phyloP scores from a whole-genome alignment of 2,888 invertebrate genomes.

The Nephrotoma flavescens region DNA sequence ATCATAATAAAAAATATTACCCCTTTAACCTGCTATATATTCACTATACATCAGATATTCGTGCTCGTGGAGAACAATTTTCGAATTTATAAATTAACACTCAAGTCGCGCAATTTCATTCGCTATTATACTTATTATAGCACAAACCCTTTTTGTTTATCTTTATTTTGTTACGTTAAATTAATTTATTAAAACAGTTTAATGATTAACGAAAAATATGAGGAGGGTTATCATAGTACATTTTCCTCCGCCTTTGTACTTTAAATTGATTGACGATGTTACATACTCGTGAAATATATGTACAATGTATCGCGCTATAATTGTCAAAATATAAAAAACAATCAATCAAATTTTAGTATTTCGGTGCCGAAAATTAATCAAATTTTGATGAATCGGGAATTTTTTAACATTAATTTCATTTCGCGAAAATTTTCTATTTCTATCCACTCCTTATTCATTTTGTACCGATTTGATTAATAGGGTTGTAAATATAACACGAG shows the following conservation, averaged over 20 bases:
- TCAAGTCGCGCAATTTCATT: neutral
- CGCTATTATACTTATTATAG: neutral
- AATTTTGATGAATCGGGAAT: neutral
- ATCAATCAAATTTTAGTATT: neutral
- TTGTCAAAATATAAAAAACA: neutral
- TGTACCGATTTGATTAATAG: neutral
- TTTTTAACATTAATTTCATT: neutral
- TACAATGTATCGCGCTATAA: neutral
- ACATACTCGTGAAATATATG: neutral
- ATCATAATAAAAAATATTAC: neutral
- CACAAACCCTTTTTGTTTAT: neutral
- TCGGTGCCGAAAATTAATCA: neutral
- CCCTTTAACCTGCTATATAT: neutral
- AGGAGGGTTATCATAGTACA: neutral
- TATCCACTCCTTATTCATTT: neutral
- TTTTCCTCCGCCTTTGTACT: neutral
- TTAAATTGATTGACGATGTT: neutral
- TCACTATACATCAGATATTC: neutral
- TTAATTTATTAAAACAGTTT: neutral
- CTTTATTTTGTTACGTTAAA: neutral
- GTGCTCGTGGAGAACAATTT: neutral
- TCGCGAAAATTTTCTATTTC: neutral
- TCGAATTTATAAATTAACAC: neutral
- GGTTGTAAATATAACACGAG: neutral
- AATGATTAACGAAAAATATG: neutral